Conservation (phyloP, 2,113 vertebrate species). For the Petrocephalus zakoni region DNA sequence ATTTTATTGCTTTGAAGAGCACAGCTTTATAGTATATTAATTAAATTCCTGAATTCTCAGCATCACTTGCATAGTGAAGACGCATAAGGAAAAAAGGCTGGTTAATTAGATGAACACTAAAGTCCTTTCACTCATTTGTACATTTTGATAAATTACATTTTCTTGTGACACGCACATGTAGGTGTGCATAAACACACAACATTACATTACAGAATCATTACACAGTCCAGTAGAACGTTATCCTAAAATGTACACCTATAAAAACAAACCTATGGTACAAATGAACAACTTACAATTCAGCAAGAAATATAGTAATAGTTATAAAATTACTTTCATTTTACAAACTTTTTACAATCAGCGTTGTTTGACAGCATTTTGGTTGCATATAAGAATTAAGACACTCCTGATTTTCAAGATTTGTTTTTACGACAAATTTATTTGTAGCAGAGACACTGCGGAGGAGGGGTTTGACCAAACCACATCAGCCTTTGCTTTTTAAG, state of each 20-base stretch:
- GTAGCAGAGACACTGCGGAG: not conserved
- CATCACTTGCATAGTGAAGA: not conserved
- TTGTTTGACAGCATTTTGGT: not conserved
- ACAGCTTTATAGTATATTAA: not conserved
- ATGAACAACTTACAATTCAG: not conserved
- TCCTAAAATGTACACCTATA: not conserved
- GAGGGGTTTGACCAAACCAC: not conserved
- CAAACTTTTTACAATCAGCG: not conserved
- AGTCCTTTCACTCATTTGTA: not conserved
- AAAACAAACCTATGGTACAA: not conserved
- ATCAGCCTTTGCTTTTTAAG: not conserved
- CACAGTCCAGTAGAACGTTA: not conserved
- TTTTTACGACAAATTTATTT: not conserved
- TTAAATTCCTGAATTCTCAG: not conserved
- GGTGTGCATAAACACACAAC: not conserved
- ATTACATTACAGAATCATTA: not conserved
- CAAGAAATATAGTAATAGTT: not conserved
- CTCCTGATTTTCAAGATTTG: not conserved
- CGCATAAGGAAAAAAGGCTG: not conserved
- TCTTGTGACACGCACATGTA: not conserved
- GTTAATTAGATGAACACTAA: not conserved
- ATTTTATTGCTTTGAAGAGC: not conserved
- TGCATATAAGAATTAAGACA: not conserved
- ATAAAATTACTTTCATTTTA: not conserved
- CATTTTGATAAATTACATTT: not conserved